Evolutionary conservation across 2,888 invertebrate genomes (phyloP), one percentile per base, ranked within the genome.

Genomic region (Drosophila kanekoi): DNA sequence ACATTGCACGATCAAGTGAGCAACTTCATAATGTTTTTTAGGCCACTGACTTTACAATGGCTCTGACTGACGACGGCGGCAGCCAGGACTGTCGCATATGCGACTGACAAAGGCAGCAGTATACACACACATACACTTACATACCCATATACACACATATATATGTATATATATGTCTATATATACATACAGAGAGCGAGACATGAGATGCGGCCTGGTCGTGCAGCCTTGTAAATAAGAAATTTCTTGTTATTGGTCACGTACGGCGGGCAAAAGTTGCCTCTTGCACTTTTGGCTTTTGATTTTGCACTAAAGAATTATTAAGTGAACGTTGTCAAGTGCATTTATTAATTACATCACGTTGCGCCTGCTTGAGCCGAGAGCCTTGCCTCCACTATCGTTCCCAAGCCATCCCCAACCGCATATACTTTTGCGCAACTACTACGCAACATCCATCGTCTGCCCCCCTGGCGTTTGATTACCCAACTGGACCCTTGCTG

Each of bases 1-100:
- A 91, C 91, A 83, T 91, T 91, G 90, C 81, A 90, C 91, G 91
- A 87, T 90, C 86, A 90, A 90, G 90, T 91, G 90, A 90, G 89
- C 90, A 91, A 87, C 85, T 82, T 81, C 90, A 89, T 87, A 85
- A 90, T 78, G 28, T 72, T 89, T 89, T 87, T 81, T 90, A 87
- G 84, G 84, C 79, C 84, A 85, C 85, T 85, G 84, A 85, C 84
- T 85, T 77, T 65, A 87, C 87, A 79, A 89, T 85, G 84, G 68
- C 87, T 82, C 28, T 45, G 48, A 45, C 57, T 49, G 60, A 13
- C 49, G 48, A 56, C 78, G 54, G 67, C 40, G 54, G 23, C 44
- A 65, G 66, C 32, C 72, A 33, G 51, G 53, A 49, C 23, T 14
- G 5, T 37, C 20, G 49, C 49, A 20, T 49, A 35, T 49, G 35